Conservation (phyloP, 2,888 invertebrate genomes). For the Drosophila melanosoma region DNA sequence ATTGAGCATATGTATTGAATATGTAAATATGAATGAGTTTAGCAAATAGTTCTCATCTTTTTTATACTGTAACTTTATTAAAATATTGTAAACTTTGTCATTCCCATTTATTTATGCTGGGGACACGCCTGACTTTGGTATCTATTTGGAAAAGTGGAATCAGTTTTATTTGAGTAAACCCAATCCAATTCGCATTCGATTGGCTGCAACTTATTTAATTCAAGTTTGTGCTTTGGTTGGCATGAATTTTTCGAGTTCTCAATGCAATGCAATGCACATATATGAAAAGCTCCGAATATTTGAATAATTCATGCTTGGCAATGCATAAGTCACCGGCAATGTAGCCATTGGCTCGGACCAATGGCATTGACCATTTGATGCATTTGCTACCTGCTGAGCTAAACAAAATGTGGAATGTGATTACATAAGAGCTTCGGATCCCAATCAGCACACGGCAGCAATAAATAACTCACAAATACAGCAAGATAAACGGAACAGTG, state of each 20-base stretch:
- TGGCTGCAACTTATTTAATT: conserved; percentile 56
- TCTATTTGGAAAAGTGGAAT: conserved; percentile 16
- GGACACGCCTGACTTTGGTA: neutral
- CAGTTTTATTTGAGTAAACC: conserved; percentile 36
- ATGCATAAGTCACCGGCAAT: conserved; percentile 73
- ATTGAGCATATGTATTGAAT: neutral
- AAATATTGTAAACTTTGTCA: conserved; percentile 1
- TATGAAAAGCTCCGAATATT: conserved; percentile 47
- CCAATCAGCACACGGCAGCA: conserved; percentile 40
- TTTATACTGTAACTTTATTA: neutral
- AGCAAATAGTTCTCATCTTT: conserved; percentile 6
- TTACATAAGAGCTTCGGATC: conserved; percentile 34
- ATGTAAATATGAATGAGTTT: conserved; percentile 2
- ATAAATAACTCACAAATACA: conserved; percentile 47
- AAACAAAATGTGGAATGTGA: conserved; percentile 49
- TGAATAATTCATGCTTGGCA: conserved; percentile 78
- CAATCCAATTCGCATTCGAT: conserved; percentile 47
- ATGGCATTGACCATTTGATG: conserved; percentile 35
- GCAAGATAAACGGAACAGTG: conserved; percentile 6
- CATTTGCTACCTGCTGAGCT: conserved; percentile 50
- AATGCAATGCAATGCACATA: conserved; percentile 40
- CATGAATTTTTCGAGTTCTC: conserved; percentile 45
- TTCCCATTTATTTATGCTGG: conserved; percentile 4
- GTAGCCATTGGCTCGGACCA: conserved; percentile 25
- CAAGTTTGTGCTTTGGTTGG: conserved; percentile 57